These are phyloP conservation scores for Gymnopithys bicolor DNA, from an alignment of 2,797 vertebrate species.

Conservation along the genomic window DNA sequence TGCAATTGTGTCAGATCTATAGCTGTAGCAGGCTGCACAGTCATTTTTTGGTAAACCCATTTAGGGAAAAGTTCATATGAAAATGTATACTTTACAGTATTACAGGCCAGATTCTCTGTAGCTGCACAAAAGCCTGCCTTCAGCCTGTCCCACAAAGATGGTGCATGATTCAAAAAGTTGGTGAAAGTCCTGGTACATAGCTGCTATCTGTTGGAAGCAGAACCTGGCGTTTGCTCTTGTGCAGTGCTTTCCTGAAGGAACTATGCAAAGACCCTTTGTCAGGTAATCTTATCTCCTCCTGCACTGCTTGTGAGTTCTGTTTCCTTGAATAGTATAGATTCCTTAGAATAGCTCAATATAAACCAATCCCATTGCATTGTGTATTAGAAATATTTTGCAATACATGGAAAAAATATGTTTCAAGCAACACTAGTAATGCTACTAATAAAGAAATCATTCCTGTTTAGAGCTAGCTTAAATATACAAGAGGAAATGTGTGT, in stretches of 20 bases:
- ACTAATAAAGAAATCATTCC: not conserved
- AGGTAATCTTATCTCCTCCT: not conserved
- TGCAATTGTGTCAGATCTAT: not conserved
- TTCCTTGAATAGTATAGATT: not conserved
- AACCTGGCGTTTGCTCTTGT: not conserved
- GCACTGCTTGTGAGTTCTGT: not conserved
- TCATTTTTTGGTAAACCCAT: not conserved
- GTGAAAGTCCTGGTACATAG: not conserved
- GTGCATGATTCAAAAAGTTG: not conserved
- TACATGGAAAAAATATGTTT: not conserved
- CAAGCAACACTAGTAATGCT: not conserved
- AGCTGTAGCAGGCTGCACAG: not conserved
- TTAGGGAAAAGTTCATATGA: not conserved
- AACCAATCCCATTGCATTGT: not conserved
- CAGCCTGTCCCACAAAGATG: not conserved
- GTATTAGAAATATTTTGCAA: not conserved
- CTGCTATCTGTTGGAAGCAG: not conserved
- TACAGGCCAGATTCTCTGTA: not conserved
- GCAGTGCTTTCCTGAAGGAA: not conserved
- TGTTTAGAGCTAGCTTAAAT: constrained; percentile 4
- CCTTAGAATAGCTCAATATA: not conserved
- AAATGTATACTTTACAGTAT: not conserved
- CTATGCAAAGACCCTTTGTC: not conserved
- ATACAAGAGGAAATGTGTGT: not conserved
- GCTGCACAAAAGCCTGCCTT: not conserved